A percentile compares a stretch with the other conserved stretches of the same genome.
Evolutionary conservation across 2,888 invertebrate species (phyloP).

Genomic region (Hoplodrina ambigua): DNA sequence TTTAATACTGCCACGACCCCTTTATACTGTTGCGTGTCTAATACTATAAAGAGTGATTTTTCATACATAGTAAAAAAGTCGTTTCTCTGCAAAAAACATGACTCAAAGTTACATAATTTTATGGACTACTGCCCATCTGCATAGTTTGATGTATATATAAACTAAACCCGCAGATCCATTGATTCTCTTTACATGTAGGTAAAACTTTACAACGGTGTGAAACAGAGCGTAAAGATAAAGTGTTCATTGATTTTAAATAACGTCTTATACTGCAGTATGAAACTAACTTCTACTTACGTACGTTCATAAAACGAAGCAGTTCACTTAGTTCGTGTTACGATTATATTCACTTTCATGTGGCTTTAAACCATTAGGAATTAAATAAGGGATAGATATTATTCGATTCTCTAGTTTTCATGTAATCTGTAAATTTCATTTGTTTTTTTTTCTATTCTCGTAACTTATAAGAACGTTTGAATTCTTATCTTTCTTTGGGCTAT

Average conservation of each 20-base stretch:
- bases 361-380: conserved; percentile 19
- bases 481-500: too few relatives aligned
- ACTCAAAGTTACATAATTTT: too few relatives aligned
- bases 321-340: conserved; percentile 31
- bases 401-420: neutral
- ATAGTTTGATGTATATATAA: too few relatives aligned
- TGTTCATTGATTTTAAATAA: conserved; percentile 47
- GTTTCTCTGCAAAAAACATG: too few relatives aligned
- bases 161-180: neutral
- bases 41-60: too few relatives aligned
- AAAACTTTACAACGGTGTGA: conserved; percentile 21
- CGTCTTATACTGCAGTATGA: conserved; percentile 19
- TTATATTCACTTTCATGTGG: conserved; percentile 27
- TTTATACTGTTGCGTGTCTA: too few relatives aligned
- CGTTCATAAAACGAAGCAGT: conserved; percentile 36
- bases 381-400: neutral
- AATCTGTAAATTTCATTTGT: neutral
- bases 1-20: too few relatives aligned
- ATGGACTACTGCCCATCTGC: too few relatives aligned
- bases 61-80: too few relatives aligned
- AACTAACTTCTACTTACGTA: conserved; percentile 29
- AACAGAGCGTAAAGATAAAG: conserved; percentile 38
- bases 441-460: neutral
- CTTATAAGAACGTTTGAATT: too few relatives aligned
- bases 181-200: neutral